These are phyloP conservation scores for Pseudomyrmex pallidus DNA, from an alignment of 1,140 invertebrate species.

Conservation along the genomic window DNA sequence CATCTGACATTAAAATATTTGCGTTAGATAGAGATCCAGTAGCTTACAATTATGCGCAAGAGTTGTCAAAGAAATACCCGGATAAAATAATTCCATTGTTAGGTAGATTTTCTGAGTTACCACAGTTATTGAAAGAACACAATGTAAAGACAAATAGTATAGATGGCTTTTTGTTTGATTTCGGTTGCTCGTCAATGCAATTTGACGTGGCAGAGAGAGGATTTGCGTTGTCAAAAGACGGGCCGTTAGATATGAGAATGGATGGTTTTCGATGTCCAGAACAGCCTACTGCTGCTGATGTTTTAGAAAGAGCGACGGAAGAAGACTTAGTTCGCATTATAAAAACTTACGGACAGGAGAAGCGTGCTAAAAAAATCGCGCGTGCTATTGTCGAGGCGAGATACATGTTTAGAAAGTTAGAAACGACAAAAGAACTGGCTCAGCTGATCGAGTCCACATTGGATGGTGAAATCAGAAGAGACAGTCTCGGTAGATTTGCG, in stretches of 20 bases:
- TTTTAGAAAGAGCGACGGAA: slow-evolving; percentile 92
- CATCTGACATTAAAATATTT: slow-evolving; percentile 87
- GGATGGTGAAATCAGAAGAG: slow-evolving; percentile 85
- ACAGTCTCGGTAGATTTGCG: slow-evolving; percentile 90
- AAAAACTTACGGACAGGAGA: slow-evolving; percentile 96
- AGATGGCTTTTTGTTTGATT: slow-evolving; percentile 96
- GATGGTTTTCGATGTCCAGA: slow-evolving; percentile 90
- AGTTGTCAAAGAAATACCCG: slow-evolving; percentile 88
- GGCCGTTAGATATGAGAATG: slow-evolving; percentile 98
- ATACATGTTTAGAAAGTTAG: slow-evolving; percentile 91
- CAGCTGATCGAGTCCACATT: slow-evolving; percentile 90
- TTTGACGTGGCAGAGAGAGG: slow-evolving; percentile 93
- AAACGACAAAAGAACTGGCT: slow-evolving; percentile 93
- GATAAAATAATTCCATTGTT: slow-evolving; percentile 91
- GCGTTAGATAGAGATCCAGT: slow-evolving; percentile 96
- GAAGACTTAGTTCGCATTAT: slow-evolving; percentile 93
- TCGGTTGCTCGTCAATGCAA: slow-evolving; percentile 99
- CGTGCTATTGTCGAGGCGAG: slow-evolving; percentile 95
- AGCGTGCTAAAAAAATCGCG: slow-evolving; percentile 93
- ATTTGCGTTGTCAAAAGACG: slow-evolving; percentile 93
- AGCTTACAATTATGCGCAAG: slow-evolving; percentile 89
- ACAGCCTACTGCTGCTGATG: slow-evolving; percentile 93
- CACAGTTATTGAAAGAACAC: slow-evolving; percentile 87
- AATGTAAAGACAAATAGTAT: slow-evolving; percentile 88
- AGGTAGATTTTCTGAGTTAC: slow-evolving; percentile 95